Evolutionary conservation across 2,888 invertebrate genomes (phyloP).

Genomic region (Drosophila emarginata): DNA sequence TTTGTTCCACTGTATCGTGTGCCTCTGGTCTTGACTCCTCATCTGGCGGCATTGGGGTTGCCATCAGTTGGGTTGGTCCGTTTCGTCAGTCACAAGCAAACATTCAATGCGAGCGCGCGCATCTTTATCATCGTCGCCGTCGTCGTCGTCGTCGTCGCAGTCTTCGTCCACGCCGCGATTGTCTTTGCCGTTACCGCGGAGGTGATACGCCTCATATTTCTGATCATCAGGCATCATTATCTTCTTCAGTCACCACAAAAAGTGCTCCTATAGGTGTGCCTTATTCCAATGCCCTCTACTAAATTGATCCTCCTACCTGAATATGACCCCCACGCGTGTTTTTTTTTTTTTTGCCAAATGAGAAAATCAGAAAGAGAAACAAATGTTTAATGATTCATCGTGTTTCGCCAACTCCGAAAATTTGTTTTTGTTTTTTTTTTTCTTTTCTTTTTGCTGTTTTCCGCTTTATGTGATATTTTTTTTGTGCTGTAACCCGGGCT

Average conservation of each 20-base stretch:
- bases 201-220: background rate
- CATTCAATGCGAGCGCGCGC: conserved; percentile 66
- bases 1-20: background rate
- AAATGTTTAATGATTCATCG: conserved; percentile 29
- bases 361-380: conserved; percentile 1
- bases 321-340: conserved; percentile 4
- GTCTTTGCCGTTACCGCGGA: background rate
- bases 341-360: background rate
- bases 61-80: conserved; percentile 20
- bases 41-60: conserved; percentile 20
- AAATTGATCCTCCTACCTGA: conserved; percentile 3
- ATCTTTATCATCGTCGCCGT: conserved; percentile 28
- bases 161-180: conserved; percentile 20
- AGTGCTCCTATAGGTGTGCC: conserved; percentile 35
- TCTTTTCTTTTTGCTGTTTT: conserved; percentile 15
- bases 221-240: background rate
- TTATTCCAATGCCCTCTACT: conserved; percentile 15
- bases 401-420: conserved; percentile 15
- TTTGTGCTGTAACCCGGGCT: conserved; percentile 58
- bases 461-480: conserved; percentile 26
- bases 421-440: conserved; percentile 4
- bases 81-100: conserved; percentile 57
- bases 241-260: conserved; percentile 11
- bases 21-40: conserved; percentile 6
- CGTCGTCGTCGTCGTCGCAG: background rate